A percentile compares a stretch with the other conserved stretches of the same genome.
Evolutionary conservation across 2,888 invertebrate species (phyloP).

Genomic region (Diarsia dahlii): DNA sequence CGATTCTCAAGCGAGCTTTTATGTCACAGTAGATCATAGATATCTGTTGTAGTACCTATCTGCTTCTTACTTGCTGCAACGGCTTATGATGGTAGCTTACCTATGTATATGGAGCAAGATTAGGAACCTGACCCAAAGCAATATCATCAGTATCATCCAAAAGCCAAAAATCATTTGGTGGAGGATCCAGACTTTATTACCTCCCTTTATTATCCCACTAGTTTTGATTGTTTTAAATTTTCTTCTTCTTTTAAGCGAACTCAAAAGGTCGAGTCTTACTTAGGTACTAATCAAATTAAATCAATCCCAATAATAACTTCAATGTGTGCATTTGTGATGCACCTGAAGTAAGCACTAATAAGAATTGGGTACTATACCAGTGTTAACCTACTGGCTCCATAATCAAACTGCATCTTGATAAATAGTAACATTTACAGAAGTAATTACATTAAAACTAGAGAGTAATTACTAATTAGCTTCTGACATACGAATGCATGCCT

Average conservation of each 20-base stretch:
- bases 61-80: not conserved
- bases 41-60: not conserved
- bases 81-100: not conserved
- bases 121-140: not conserved
- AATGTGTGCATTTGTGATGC: not conserved
- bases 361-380: not conserved
- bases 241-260: no score
- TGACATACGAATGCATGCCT: slow-evolving; percentile 32
- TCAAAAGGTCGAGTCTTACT: no score
- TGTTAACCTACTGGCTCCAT: not conserved
- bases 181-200: not conserved
- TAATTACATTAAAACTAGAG: slow-evolving; percentile 42
- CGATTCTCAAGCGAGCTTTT: no score
- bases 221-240: no score
- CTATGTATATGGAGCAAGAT: not conserved
- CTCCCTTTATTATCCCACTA: no score
- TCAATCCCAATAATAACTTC: no score
- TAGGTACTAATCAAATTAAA: no score
- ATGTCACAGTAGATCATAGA: not conserved
- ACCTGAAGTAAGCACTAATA: not conserved
- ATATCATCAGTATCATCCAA: not conserved
- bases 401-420: slow-evolving; percentile 29
- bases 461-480: slow-evolving; percentile 51
- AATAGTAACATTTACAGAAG: slow-evolving; percentile 34
- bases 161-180: not conserved